Evolutionary conservation across 2,888 invertebrate species (phyloP).

Genomic region (Drosophila mimetica): DNA sequence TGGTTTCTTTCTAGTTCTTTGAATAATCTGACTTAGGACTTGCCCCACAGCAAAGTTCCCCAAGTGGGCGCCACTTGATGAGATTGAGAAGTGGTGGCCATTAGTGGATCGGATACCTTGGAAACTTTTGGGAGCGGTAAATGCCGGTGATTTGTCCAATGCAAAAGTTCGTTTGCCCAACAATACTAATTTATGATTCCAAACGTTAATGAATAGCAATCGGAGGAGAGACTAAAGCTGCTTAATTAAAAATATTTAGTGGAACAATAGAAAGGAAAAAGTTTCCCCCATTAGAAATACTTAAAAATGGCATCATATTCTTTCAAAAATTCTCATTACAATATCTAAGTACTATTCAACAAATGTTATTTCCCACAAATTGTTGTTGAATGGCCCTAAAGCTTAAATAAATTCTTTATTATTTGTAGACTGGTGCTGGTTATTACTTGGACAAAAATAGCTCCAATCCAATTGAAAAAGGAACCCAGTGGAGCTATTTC

Average conservation of each 20-base stretch:
- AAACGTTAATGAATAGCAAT: constrained; percentile 7
- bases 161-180: constrained; percentile 4
- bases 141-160: constrained; percentile 27
- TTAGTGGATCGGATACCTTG: constrained; percentile 31
- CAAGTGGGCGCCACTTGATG: constrained; percentile 11
- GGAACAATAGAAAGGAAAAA: too few species aligned
- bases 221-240: not conserved
- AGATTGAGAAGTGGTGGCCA: constrained; percentile 25
- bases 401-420: not conserved
- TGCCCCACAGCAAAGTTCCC: constrained; percentile 18
- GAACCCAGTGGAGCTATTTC: constrained; percentile 18
- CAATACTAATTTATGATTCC: constrained; percentile 8
- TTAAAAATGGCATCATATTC: not conserved
- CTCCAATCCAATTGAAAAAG: constrained; percentile 37
- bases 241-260: not conserved
- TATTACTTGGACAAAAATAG: constrained; percentile 13
- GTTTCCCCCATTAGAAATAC: too few species aligned
- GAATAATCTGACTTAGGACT: constrained; percentile 31
- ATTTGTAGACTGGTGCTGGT: not conserved
- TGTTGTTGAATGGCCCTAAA: not conserved
- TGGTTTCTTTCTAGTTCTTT: constrained; percentile 29
- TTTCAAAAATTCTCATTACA: not conserved
- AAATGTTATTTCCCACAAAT: not conserved
- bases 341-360: not conserved
- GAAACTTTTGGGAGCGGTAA: constrained; percentile 23